A percentile compares a stretch with the other conserved stretches of the same genome.
phyloP scores from a whole-genome alignment of 2,113 vertebrate species.

The Toxotes chatareus region DNA sequence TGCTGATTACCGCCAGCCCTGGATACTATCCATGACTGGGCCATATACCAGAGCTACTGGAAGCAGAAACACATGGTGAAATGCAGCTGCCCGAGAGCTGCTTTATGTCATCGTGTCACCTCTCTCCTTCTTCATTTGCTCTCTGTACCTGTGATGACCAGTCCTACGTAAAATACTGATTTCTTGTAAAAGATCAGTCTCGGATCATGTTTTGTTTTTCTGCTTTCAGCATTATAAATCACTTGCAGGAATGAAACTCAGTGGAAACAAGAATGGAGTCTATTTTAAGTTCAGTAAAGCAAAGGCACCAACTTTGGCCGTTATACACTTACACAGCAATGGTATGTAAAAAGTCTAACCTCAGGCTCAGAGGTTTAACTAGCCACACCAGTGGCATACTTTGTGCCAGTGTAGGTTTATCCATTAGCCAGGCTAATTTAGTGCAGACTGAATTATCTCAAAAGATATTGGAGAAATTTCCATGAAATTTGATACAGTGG shows the following conservation, averaged over 20 bases:
- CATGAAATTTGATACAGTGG: too few relatives aligned
- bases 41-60: constrained; percentile 41
- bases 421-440: too few relatives aligned
- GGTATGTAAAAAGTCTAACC: not conserved
- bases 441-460: too few relatives aligned
- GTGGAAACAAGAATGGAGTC: not conserved
- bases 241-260: not conserved
- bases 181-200: constrained; percentile 2
- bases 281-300: not conserved
- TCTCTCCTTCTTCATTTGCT: constrained; percentile 27
- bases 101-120: constrained; percentile 46
- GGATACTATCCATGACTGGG: constrained; percentile 23
- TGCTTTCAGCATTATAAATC: constrained; percentile 7
- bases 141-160: constrained; percentile 6
- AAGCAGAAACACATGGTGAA: constrained; percentile 49
- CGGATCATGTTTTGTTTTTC: constrained; percentile 1
- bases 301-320: not conserved
- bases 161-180: not conserved
- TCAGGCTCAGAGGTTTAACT: not conserved
- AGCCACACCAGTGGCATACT: not conserved
- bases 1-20: constrained; percentile 27
- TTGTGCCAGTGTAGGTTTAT: not conserved
- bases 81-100: constrained; percentile 32
- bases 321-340: not conserved
- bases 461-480: not conserved